A percentile compares a stretch with the other conserved stretches of the same genome.
Conservation (phyloP, 2,888 invertebrate species). For the Hesperia comma region DNA sequence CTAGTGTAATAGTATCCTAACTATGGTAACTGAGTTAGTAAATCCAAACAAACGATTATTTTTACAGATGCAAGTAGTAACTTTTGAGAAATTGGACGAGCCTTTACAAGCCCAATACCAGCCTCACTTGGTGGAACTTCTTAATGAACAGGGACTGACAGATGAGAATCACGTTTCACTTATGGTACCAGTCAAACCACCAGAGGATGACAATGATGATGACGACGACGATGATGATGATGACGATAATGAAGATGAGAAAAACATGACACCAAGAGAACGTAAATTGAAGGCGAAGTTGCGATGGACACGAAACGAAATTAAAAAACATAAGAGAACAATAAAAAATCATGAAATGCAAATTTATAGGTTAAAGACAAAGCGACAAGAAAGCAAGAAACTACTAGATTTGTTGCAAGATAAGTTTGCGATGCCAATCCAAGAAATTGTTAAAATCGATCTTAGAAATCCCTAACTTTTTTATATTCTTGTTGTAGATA, state of each 20-base stretch:
- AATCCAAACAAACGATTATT: background rate
- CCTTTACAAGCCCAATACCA: background rate
- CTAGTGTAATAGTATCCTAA: too few relatives aligned
- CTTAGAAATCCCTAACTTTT: constrained; percentile 5
- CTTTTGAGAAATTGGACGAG: constrained; percentile 10
- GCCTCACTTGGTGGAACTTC: background rate
- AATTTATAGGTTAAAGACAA: constrained; percentile 15
- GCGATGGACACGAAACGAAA: constrained; percentile 16
- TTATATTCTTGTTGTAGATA: background rate
- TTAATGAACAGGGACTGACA: constrained; percentile 8
- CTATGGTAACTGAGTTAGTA: too few relatives aligned
- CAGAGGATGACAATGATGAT: background rate
- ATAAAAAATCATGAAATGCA: constrained; percentile 21
- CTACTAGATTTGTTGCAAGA: constrained; percentile 17
- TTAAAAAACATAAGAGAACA: constrained; percentile 16
- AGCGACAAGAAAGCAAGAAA: constrained; percentile 7
- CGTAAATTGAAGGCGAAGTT: constrained; percentile 14
- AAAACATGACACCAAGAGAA: constrained; percentile 12
- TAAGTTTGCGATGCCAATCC: constrained; percentile 19
- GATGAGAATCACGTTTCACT: constrained; percentile 11
- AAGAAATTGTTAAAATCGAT: constrained; percentile 24
- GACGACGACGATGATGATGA: constrained; percentile 2
- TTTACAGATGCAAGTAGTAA: constrained; percentile 16
- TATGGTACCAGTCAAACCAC: constrained; percentile 7
- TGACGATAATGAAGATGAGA: constrained; percentile 5